Base-by-base conservation (phyloP, 2,888 invertebrate species). In the Papilio gigon region DNA sequence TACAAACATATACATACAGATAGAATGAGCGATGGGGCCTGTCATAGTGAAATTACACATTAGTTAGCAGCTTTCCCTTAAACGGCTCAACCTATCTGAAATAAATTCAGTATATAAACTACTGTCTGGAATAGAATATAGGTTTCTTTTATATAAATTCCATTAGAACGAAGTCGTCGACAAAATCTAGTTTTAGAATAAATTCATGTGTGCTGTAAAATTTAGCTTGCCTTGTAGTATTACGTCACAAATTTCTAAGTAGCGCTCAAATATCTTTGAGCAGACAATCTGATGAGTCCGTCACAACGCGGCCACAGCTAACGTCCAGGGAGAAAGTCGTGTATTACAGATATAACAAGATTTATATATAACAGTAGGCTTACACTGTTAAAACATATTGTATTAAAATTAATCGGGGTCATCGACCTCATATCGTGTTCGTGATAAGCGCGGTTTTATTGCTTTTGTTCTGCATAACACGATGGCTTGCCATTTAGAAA, bases 361-460 rank as follows among this genome's bases (percentile, higher is more conserved):
- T 0, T 44, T 47, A 22, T 22, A 47, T 47, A 0, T 11, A 4
- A 47, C 42, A 3, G 56, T 20, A 17, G 6, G 44, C 33, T 66
- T 25, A 50, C 37, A 60, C 44, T 35, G 17, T 12, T 9, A 6
- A 20, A 44, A 20, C 61, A 37, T 20, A 42, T 62, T 63, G 35
- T 62, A 64, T 47, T 53, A 67, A 58, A 42, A 64, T 65, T 63
- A 6, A n/a, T 40, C 67, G 76, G 78, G 85, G 82, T 84, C 84
- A 75, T 74, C 78, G 83, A 71, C 75, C 87, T 74, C 74, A 17
- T 67, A 61, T 76, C 72, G 71, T 44, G 67, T 59, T 68, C 44
- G 74, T 82, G 87, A 87, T 88, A 87, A 73, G 65, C 71, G 62
- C 77, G 75, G 78, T 78, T 76, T 71, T 75, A 80, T 83, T 87